Conservation (phyloP, 2,888 invertebrate species). For the Augiades crinisus region DNA sequence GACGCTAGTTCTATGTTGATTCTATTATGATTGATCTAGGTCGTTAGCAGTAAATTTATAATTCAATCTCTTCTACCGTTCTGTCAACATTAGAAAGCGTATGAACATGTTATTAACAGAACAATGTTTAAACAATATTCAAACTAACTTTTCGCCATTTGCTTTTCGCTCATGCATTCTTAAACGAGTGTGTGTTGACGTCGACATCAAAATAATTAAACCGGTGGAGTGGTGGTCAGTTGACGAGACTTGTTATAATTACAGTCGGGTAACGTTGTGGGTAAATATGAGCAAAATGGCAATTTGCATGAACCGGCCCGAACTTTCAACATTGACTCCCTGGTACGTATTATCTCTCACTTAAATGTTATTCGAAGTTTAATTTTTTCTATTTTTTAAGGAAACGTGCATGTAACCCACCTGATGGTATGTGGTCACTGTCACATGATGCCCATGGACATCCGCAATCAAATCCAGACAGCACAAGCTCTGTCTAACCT, state of each 20-base stretch:
- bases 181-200: conserved; percentile 1
- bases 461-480: no score
- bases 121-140: conserved; percentile 19
- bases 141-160: conserved; percentile 7
- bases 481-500: no score
- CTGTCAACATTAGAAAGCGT: not conserved
- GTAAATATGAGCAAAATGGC: not conserved
- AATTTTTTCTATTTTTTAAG: no score
- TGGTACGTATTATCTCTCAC: no score
- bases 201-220: not conserved
- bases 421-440: no score
- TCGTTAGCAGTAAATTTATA: not conserved
- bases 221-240: not conserved
- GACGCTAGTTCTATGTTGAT: no score
- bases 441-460: no score
- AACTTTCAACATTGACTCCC: not conserved
- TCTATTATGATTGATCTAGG: no score
- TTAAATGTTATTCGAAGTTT: no score
- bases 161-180: conserved; percentile 14
- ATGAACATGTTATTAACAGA: no score
- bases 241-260: not conserved
- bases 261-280: not conserved
- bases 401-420: no score
- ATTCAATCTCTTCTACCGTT: not conserved
- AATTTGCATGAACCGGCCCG: not conserved